Conservation (phyloP, 2,797 vertebrate species). For the Micropoecilia bifurca region DNA sequence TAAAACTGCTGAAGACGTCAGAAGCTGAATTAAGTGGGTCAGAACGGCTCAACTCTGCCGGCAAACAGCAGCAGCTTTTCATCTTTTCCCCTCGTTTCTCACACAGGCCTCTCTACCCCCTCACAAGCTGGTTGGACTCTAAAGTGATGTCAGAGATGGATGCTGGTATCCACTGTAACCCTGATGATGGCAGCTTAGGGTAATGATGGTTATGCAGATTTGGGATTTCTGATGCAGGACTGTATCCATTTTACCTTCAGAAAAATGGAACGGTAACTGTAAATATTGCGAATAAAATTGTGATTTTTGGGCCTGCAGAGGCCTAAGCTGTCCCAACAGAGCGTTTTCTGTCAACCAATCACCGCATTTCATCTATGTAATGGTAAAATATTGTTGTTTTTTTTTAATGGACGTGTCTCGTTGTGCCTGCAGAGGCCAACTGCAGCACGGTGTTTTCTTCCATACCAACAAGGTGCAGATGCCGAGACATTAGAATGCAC, state of each 20-base stretch:
- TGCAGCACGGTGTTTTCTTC: background rate
- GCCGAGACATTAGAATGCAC: background rate
- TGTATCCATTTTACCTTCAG: constrained; percentile 46
- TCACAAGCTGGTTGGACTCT: constrained; percentile 13
- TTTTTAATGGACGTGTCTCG: background rate
- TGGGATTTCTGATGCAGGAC: constrained; percentile 58
- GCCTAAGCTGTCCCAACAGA: constrained; percentile 5
- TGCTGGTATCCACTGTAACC: constrained; percentile 19
- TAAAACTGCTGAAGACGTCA: constrained; percentile 39
- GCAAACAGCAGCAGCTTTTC: constrained; percentile 29
- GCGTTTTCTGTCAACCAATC: constrained; percentile 14
- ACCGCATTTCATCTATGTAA: background rate
- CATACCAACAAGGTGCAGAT: background rate
- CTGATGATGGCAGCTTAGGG: background rate
- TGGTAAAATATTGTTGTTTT: background rate
- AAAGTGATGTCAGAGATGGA: constrained; percentile 14
- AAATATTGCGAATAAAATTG: constrained; percentile 29
- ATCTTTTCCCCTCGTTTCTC: background rate
- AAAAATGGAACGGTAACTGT: constrained; percentile 19
- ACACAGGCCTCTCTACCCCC: background rate
- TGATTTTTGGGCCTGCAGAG: constrained; percentile 33
- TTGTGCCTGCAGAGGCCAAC: constrained; percentile 4
- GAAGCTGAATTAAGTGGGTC: constrained; percentile 62
- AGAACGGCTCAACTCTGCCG: constrained; percentile 47
- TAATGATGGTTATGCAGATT: constrained; percentile 24